Percentiles rank a stretch among this genome's conserved stretches.
phyloP scores from a whole-genome alignment of 2,113 vertebrate species.

The Rattus rattus region DNA sequence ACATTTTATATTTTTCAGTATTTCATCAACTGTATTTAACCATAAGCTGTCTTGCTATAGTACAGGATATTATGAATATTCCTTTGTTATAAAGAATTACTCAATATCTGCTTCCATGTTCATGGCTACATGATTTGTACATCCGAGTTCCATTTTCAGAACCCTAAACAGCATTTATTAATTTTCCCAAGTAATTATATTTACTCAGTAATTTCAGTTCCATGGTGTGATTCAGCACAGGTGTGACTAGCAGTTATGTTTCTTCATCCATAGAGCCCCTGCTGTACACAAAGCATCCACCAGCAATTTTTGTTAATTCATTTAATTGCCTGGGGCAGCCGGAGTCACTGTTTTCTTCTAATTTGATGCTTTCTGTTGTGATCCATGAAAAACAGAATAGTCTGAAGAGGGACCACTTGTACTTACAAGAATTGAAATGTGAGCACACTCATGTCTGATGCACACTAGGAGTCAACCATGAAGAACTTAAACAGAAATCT shows the following conservation, averaged over 20 bases:
- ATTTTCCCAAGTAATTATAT: slow-evolving; percentile 77
- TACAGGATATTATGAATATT: background rate
- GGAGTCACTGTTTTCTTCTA: slow-evolving; percentile 44
- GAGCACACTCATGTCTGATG: slow-evolving; percentile 31
- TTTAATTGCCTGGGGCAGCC: slow-evolving; percentile 71
- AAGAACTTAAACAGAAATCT: background rate
- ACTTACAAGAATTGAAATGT: slow-evolving; percentile 59
- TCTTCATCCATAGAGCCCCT: slow-evolving; percentile 70
- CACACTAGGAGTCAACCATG: slow-evolving; percentile 44
- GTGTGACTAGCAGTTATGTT: slow-evolving; percentile 66
- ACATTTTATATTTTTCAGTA: background rate
- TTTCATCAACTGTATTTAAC: background rate
- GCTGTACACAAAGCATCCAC: slow-evolving; percentile 43
- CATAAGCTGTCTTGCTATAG: slow-evolving; percentile 7
- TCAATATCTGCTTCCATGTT: background rate
- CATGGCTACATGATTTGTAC: slow-evolving; percentile 48
- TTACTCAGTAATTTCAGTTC: slow-evolving; percentile 74
- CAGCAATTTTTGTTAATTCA: slow-evolving; percentile 78
- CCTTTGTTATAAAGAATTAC: background rate
- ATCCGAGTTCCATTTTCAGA: slow-evolving; percentile 68
- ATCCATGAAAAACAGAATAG: slow-evolving; percentile 66
- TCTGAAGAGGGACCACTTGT: slow-evolving; percentile 28
- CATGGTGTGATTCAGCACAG: slow-evolving; percentile 67
- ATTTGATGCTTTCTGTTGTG: slow-evolving; percentile 60
- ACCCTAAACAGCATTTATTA: slow-evolving; percentile 70